Evolutionary conservation across 2,113 vertebrate genomes (phyloP).

Genomic region (Gyps fulvus): DNA sequence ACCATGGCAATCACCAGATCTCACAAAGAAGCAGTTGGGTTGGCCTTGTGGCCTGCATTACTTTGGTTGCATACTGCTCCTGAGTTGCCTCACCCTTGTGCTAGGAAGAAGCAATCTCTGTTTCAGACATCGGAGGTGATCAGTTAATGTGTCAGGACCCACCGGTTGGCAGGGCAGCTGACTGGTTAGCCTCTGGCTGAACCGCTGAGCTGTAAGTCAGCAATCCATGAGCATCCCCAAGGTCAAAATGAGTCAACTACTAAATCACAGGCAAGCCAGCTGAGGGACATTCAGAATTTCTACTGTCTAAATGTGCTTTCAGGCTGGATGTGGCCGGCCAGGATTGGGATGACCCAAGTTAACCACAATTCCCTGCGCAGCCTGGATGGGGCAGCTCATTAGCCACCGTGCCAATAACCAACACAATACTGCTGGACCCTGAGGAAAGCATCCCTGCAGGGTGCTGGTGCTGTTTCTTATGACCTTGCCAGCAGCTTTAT

Average conservation of each 20-base stretch:
- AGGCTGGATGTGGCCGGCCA: neutral
- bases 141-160: neutral
- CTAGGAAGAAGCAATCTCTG: neutral
- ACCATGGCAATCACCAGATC: neutral
- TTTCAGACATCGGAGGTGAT: accelerated
- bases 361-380: neutral
- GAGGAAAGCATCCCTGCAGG: neutral
- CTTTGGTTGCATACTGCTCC: neutral
- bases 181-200: neutral
- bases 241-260: neutral
- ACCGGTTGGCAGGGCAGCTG: accelerated
- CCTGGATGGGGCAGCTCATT: neutral
- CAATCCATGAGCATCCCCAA: neutral
- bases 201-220: neutral
- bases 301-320: neutral
- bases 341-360: neutral
- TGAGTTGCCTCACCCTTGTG: neutral
- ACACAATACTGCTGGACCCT: neutral
- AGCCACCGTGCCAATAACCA: neutral
- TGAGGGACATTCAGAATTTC: neutral
- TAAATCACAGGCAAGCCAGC: neutral
- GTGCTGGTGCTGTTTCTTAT: neutral
- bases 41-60: neutral
- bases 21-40: neutral
- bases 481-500: neutral